These are phyloP conservation scores for Calliphora vicina DNA, from an alignment of 1,140 invertebrate genomes.

Conservation along the genomic window DNA sequence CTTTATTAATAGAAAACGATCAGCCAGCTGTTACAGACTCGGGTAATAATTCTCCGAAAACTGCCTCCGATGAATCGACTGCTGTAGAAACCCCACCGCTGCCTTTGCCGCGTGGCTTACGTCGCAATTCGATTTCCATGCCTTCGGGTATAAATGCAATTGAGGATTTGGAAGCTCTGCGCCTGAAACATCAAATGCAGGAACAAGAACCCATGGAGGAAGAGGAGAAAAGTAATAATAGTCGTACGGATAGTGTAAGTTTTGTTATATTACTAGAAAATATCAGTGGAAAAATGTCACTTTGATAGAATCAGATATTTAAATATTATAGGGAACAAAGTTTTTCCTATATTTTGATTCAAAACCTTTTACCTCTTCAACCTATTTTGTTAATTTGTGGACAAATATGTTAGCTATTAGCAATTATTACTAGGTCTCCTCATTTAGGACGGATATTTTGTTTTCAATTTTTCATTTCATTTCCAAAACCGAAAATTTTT, in stretches of 20 bases:
- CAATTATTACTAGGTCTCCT: no score
- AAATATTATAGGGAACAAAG: no score
- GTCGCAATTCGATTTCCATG: constrained; percentile 58
- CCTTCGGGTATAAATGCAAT: constrained; percentile 57
- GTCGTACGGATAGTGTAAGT: constrained; percentile 54
- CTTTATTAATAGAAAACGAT: constrained; percentile 19
- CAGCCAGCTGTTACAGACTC: neutral
- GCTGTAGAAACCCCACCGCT: neutral
- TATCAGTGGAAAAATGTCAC: no score
- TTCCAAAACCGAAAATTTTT: no score
- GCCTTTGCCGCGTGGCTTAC: constrained; percentile 29
- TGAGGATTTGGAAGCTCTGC: constrained; percentile 55
- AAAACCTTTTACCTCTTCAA: no score
- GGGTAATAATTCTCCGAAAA: neutral
- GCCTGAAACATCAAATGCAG: constrained; percentile 57
- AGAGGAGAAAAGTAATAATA: constrained; percentile 50
- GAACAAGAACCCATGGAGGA: constrained; percentile 54
- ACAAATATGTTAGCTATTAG: no score
- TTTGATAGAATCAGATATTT: no score
- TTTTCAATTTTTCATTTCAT: no score
- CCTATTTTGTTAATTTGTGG: no score
- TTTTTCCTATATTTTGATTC: no score
- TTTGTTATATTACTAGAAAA: no score
- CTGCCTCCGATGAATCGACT: neutral
- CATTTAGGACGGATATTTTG: no score